phyloP scores from a whole-genome alignment of 2,113 vertebrate species.

The Etia nguti region DNA sequence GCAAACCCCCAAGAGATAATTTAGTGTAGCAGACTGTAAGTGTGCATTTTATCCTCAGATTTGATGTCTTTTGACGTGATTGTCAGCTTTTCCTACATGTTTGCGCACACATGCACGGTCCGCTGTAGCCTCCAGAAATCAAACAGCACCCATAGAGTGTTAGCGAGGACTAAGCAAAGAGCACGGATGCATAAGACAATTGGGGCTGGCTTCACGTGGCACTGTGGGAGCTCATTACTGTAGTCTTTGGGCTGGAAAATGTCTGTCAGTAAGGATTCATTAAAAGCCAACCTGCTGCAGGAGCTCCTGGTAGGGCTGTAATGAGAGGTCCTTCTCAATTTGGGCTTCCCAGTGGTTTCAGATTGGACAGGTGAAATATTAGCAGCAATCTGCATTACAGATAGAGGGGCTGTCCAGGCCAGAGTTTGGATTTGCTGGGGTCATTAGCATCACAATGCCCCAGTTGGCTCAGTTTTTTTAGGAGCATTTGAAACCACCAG shows the following conservation, averaged over 20 bases:
- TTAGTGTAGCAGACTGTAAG: neutral
- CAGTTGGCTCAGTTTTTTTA: neutral
- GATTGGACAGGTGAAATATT: conserved; percentile 20
- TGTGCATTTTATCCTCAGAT: neutral
- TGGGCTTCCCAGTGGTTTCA: neutral
- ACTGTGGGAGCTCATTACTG: conserved; percentile 65
- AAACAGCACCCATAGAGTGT: neutral
- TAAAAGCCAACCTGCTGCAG: conserved; percentile 50
- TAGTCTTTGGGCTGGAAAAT: conserved; percentile 61
- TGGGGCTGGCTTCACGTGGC: neutral
- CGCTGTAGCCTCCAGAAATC: neutral
- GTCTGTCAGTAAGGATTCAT: conserved; percentile 59
- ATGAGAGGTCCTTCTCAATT: conserved; percentile 25
- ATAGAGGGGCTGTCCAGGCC: neutral
- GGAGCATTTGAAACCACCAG: neutral
- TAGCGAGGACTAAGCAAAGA: neutral
- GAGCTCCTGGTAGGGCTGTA: conserved; percentile 8
- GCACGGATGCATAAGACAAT: conserved; percentile 5
- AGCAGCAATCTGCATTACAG: neutral
- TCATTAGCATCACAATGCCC: neutral
- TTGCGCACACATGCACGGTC: neutral
- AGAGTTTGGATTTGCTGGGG: neutral
- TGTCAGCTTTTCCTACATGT: neutral
- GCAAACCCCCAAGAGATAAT: neutral
- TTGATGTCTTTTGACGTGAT: neutral